A percentile compares a stretch with the other conserved stretches of the same genome.
These are phyloP conservation scores for Cosmopolites sordidus DNA, from an alignment of 2,888 invertebrate genomes.

Conservation along the genomic window DNA sequence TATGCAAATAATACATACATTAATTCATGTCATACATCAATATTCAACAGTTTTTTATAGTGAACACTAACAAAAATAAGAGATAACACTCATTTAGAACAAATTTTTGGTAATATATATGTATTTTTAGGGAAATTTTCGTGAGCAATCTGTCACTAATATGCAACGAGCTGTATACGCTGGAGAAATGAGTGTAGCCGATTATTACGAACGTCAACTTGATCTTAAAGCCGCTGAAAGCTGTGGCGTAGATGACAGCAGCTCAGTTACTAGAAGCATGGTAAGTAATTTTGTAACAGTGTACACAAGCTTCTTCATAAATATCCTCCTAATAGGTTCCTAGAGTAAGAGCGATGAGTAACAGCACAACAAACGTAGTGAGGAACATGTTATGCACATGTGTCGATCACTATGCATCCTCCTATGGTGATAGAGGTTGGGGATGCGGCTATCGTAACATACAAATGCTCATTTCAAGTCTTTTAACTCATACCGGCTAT, in stretches of 20 bases:
- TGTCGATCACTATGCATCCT: slow-evolving; percentile 82
- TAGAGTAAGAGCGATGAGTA: slow-evolving; percentile 51
- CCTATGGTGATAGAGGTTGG: slow-evolving; percentile 88
- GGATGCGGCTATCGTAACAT: slow-evolving; percentile 90
- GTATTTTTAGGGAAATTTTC: slow-evolving; percentile 56
- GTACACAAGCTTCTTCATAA: background rate
- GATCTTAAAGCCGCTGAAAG: slow-evolving; percentile 72
- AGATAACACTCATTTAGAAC: too few species aligned
- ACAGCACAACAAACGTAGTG: slow-evolving; percentile 59
- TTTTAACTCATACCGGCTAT: slow-evolving; percentile 67
- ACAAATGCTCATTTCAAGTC: slow-evolving; percentile 85
- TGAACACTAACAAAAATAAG: too few species aligned
- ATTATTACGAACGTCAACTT: slow-evolving; percentile 78
- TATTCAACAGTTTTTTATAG: too few species aligned
- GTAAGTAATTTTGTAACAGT: slow-evolving; percentile 34
- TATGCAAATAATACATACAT: too few species aligned
- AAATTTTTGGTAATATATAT: too few species aligned
- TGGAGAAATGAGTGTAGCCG: slow-evolving; percentile 79
- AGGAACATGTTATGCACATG: slow-evolving; percentile 72
- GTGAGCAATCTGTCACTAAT: slow-evolving; percentile 72
- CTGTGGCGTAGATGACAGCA: slow-evolving; percentile 76
- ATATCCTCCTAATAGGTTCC: slow-evolving; percentile 50
- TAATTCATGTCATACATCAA: too few species aligned
- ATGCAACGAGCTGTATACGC: slow-evolving; percentile 80
- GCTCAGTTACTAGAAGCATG: slow-evolving; percentile 73